Evolutionary conservation across 2,797 vertebrate species (phyloP), one percentile per base, ranked within the genome.

Genomic region (Peromyscus melanophrys): DNA sequence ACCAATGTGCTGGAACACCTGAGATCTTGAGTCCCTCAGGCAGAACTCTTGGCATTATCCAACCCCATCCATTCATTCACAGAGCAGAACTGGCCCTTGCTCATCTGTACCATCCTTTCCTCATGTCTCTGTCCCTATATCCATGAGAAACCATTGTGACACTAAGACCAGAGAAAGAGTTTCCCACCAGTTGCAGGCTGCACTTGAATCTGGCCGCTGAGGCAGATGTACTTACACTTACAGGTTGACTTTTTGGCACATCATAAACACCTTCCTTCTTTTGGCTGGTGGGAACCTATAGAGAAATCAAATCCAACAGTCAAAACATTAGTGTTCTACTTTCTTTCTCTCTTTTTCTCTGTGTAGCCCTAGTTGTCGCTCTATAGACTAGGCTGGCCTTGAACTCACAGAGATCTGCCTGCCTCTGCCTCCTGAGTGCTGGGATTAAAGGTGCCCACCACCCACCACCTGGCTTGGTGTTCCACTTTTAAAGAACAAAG

Each of bases 251-350:
- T 99, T 99, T 99, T 99, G 99, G 99, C 99, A 99, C 99, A 98
- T 99, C 99, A 99, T 99, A 99, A 99, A 99, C 99, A 99, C 99
- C 99, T 99, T 99, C 99, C 98, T 99, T 99, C 99, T 99, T 99
- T 99, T 99, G 99, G 99, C 99, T 99, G 99, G 99, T 99, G 98
- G 99, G 99, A 99, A 99, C 99, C 99, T 99, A 97, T 83, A 84
- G 96, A 65, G 97, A 98, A 98, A 98, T 75, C 76, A 97, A 98
- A 98, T 83, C 57, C 21, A 77, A 13, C 19, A 69, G 91, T 98
- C 90, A 98, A 69, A 77, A 92, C 27, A 55, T n/a, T 37, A n/a
- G 23, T 23, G 27, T 5, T 73, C 19, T 12, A 34, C 40, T 31
- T 63, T 13, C 27, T 84, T 13, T 88, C 2, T 0, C 21, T 85